phyloP scores from a whole-genome alignment of 2,797 vertebrate genomes.

The Forpus xanthops region DNA sequence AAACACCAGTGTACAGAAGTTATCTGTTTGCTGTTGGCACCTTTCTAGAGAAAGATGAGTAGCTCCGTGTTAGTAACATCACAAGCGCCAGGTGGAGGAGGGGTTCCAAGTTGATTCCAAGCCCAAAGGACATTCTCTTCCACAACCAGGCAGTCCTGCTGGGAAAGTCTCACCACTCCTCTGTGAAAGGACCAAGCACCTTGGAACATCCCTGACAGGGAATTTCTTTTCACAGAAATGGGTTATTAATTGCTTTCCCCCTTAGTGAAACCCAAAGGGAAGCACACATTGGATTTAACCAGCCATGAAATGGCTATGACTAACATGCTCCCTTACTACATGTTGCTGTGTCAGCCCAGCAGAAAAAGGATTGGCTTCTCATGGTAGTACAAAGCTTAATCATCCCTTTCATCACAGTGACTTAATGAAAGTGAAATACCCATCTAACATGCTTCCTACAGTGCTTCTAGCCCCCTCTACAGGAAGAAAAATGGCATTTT shows the following conservation, averaged over 20 bases:
- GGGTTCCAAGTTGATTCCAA: accelerated
- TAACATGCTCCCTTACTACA: background rate
- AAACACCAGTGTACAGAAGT: background rate
- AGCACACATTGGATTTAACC: background rate
- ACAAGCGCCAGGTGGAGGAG: accelerated
- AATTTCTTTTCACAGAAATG: background rate
- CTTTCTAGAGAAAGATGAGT: background rate
- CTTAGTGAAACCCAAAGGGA: background rate
- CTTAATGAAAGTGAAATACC: background rate
- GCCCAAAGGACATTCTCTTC: background rate
- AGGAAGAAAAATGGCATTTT: background rate
- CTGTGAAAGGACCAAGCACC: accelerated
- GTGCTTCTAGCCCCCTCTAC: background rate
- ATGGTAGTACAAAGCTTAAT: background rate
- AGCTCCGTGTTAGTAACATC: too few species aligned
- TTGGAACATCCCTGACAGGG: accelerated
- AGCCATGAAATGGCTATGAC: background rate
- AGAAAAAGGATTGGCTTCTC: background rate
- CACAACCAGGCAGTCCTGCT: background rate
- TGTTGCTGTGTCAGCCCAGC: background rate
- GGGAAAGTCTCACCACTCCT: background rate
- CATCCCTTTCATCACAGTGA: background rate
- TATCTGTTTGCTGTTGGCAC: background rate
- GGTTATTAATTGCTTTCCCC: background rate
- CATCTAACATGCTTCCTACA: background rate